Evolutionary conservation across 1,140 invertebrate species (phyloP), one percentile per base, ranked within the genome.

Genomic region (Ceratosolen solmsi): DNA sequence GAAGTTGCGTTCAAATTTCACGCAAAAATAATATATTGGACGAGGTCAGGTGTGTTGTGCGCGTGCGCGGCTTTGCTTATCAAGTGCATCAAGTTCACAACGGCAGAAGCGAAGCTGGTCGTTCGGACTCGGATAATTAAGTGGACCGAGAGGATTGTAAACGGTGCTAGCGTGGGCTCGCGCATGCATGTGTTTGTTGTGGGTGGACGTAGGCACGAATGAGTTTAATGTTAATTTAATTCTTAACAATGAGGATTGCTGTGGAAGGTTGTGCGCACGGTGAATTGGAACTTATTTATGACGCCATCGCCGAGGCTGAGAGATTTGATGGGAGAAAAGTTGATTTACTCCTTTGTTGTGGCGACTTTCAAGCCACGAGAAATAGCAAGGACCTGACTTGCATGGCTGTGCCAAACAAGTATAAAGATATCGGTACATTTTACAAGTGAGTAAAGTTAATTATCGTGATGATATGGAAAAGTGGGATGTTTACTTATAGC

Each of bases 181-280:
- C n/a, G n/a, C n/a, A 7, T 46, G 41, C 41, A 13, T 46, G 41
- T 5, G 41, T 46, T 46, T 46, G 41, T 46, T 13, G 41, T 7
- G 41, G 41, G 41, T 7, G 41, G 41, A 46, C 41, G 41, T 13
- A 13, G 41, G 5, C 41, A n/a, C 20, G 63, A 3, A 68, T 38
- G 63, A 68, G 38, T 68, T 38, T 3, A 13, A 13, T 63, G 0
- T 9, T 68, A 9, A 33, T n/a, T n/a, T 7, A 38, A 15, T 38
- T 8, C 2, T 3, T 63, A 60, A 87, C 84, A 86, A 99, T 99
- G 98, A 97, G 96, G 91, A 96, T 99, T 71, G 98, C 98, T 9
- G 93, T 99, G 0, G 98, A 98, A 93, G 99, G 99, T 75, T 99
- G 99, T 93, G 96, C 97, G 86, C 98, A 99, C 92, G 99, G 99